Evolutionary conservation across 2,888 invertebrate genomes (phyloP).

Genomic region (Pristionchus arcanus): DNA sequence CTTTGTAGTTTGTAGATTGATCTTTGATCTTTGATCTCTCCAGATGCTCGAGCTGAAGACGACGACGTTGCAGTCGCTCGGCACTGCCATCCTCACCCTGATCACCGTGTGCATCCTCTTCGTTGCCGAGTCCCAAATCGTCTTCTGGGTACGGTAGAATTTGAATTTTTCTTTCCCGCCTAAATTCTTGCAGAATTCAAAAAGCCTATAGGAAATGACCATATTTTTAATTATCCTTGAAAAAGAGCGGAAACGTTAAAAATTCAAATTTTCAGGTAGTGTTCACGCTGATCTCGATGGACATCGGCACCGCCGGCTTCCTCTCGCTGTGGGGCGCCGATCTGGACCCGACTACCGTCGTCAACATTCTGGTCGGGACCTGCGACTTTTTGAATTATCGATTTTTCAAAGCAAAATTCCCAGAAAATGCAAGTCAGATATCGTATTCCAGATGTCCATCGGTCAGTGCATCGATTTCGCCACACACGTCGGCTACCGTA

Average conservation of each 20-base stretch:
- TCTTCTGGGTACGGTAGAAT: constrained; percentile 76
- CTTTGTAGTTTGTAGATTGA: constrained; percentile 14
- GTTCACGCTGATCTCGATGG: constrained; percentile 76
- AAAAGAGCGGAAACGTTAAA: background rate
- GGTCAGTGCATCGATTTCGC: constrained; percentile 79
- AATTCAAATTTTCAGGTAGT: constrained; percentile 56
- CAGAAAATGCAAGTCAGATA: background rate
- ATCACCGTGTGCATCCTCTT: constrained; percentile 76
- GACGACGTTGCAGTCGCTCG: constrained; percentile 76
- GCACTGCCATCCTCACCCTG: constrained; percentile 77
- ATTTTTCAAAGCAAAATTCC: too few relatives aligned
- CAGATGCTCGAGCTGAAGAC: constrained; percentile 74
- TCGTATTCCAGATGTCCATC: constrained; percentile 75
- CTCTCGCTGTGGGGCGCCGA: constrained; percentile 79
- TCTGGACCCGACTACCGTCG: constrained; percentile 78
- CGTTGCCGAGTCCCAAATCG: constrained; percentile 76
- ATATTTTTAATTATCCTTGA: background rate
- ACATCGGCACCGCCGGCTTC: constrained; percentile 77
- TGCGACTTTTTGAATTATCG: background rate
- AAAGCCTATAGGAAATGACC: background rate
- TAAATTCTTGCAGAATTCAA: background rate
- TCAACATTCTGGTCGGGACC: constrained; percentile 75
- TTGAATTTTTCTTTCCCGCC: background rate
- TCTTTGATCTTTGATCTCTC: constrained; percentile 31
- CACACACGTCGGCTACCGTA: constrained; percentile 78